Conservation (phyloP, 2,797 vertebrate species). For the Phyllotis vaccarum region DNA sequence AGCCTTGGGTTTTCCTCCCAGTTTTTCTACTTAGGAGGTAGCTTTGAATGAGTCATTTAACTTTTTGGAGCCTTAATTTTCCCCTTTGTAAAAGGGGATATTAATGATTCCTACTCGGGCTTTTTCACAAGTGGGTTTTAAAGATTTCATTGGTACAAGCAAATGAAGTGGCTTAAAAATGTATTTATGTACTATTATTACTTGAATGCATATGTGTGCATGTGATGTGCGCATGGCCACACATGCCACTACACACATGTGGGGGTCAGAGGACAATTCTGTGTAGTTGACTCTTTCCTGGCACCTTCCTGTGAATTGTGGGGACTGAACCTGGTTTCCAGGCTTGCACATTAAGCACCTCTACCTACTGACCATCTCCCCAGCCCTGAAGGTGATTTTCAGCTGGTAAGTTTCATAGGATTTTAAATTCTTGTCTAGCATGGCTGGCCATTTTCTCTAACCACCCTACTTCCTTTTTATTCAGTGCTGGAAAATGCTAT, state of each 20-base stretch:
- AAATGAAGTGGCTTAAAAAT: background rate
- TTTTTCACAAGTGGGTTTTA: background rate
- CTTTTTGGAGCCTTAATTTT: slow-evolving; percentile 52
- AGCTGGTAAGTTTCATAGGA: background rate
- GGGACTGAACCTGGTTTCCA: background rate
- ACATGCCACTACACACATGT: background rate
- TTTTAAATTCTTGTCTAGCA: background rate
- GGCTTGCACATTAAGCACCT: background rate
- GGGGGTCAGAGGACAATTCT: background rate
- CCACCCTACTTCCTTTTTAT: fast-evolving
- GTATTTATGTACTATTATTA: background rate
- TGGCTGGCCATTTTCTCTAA: background rate
- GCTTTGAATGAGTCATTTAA: slow-evolving; percentile 61
- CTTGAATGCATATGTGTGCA: background rate
- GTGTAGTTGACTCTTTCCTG: background rate
- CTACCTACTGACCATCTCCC: background rate
- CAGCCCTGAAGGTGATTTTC: background rate
- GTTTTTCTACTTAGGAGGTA: slow-evolving; percentile 66
- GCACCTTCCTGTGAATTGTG: background rate
- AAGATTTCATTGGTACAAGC: slow-evolving; percentile 16
- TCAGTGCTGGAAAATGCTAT: background rate
- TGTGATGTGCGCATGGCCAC: too few species aligned
- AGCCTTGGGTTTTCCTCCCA: slow-evolving; percentile 71
- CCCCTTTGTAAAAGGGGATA: slow-evolving; percentile 40
- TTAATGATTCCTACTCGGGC: slow-evolving; percentile 9